phyloP scores from a whole-genome alignment of 2,888 invertebrate genomes.

The Gastrophysa polygoni region DNA sequence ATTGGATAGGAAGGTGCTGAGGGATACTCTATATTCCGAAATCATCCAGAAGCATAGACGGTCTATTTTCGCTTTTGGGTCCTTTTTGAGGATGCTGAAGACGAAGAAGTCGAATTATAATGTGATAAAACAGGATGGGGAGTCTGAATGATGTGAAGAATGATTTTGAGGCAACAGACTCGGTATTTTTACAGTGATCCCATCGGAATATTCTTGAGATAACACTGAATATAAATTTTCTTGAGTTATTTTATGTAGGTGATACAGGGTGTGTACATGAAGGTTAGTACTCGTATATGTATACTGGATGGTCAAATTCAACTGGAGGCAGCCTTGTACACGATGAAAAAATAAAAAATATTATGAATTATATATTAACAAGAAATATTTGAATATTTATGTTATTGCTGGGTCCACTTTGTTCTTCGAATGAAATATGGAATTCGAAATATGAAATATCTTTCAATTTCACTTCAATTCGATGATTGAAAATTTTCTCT shows the following conservation, averaged over 20 bases:
- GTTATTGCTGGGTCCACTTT: too few relatives aligned
- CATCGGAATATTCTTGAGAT: background rate
- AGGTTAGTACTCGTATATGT: too few relatives aligned
- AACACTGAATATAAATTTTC: background rate
- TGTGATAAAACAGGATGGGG: conserved; percentile 67
- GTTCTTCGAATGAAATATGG: too few relatives aligned
- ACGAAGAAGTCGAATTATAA: conserved; percentile 79
- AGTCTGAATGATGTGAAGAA: conserved; percentile 46
- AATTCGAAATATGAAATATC: too few relatives aligned
- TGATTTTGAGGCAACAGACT: background rate
- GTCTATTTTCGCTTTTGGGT: conserved; percentile 77
- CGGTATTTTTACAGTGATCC: conserved; percentile 11
- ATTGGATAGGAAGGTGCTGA: conserved; percentile 67
- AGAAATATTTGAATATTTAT: too few relatives aligned
- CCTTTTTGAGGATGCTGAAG: conserved; percentile 75
- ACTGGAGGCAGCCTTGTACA: too few relatives aligned
- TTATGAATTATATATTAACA: too few relatives aligned
- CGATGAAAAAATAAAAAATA: too few relatives aligned
- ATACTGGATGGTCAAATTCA: too few relatives aligned
- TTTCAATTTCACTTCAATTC: too few relatives aligned
- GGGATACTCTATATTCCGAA: conserved; percentile 78
- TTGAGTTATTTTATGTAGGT: conserved; percentile 2
- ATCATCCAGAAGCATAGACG: conserved; percentile 78
- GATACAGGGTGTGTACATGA: background rate
- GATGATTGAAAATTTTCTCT: too few relatives aligned